Conservation (phyloP, 1,140 invertebrate genomes). For the Drosophila ananassae region DNA sequence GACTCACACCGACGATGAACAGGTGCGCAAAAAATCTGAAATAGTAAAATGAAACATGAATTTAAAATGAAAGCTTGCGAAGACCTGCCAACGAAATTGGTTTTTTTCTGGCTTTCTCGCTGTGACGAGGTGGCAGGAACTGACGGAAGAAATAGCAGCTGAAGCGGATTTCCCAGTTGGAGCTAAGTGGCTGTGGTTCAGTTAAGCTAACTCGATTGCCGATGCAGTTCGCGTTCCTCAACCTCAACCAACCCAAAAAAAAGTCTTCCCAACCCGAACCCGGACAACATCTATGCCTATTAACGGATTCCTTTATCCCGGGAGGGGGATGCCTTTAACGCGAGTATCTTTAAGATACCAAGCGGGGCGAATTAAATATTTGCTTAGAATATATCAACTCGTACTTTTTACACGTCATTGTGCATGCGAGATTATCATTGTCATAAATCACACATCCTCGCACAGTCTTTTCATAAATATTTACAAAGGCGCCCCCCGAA, state of each 20-base stretch:
- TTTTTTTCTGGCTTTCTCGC: background rate
- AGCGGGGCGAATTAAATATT: slow-evolving; percentile 65
- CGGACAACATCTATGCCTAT: slow-evolving; percentile 7
- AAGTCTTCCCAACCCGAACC: background rate
- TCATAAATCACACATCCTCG: slow-evolving; percentile 74
- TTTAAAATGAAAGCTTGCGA: slow-evolving; percentile 49
- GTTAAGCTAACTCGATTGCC: slow-evolving; percentile 12
- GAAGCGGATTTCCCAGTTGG: slow-evolving; percentile 18
- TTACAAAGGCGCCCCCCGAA: slow-evolving; percentile 66
- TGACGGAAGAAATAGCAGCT: slow-evolving; percentile 13
- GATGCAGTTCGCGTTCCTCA: slow-evolving; percentile 16
- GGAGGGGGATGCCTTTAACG: background rate
- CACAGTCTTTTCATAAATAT: slow-evolving; percentile 78
- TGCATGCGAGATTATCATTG: slow-evolving; percentile 79
- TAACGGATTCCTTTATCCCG: slow-evolving; percentile 3
- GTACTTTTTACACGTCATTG: slow-evolving; percentile 80
- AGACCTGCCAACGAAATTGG: slow-evolving; percentile 29
- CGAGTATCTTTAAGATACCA: slow-evolving; percentile 8
- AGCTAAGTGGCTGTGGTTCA: slow-evolving; percentile 22
- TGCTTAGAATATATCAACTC: slow-evolving; percentile 77
- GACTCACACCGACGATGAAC: background rate
- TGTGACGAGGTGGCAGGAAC: background rate
- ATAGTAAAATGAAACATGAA: slow-evolving; percentile 64
- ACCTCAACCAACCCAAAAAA: no score
- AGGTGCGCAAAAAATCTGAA: slow-evolving; percentile 28